Evolutionary conservation across 2,888 invertebrate genomes (phyloP), one percentile per base, ranked within the genome.

Genomic region (Tholera decimalis): DNA sequence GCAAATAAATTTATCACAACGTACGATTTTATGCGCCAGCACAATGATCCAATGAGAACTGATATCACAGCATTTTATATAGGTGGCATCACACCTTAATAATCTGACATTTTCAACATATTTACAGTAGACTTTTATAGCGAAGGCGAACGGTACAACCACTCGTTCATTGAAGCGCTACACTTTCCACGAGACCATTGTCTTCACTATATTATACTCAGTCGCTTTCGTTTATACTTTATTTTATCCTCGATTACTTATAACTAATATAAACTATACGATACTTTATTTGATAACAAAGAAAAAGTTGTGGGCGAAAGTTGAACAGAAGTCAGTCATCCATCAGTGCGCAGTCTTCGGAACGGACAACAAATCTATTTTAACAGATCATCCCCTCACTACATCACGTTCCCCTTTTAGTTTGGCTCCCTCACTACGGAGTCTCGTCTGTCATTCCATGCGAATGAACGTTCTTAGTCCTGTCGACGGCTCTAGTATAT

Each of bases 31-130:
- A 72, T 83, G 76, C 78, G 73, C 77, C 79, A 80, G 80, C 80
- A 83, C 80, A 81, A 80, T 85, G 85, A 87, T 87, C 89, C 89
- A 91, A 91, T 88, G 85, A 90, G 89, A 93, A 93, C 93, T 92
- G 92, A 93, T 95, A 95, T 95, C 95, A 95, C 95, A 95, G 95
- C 93, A 92, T 92, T 94, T 93, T 91, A 88, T 91, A 91, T 89
- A 88, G 88, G 88, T 91, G 90, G 79, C 83, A 85, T 82, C 84
- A 84, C 88, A 89, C 88, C 90, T 80, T 87, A 83, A 84, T 84
- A 85, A 85, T 86, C 86, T 89, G 85, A 88, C 85, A 85, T 77
- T 75, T 63, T 80, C 66, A 75, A 82, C 75, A 77, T 88, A 89
- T 86, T 82, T 87, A 89, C 88, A 89, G 72, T 83, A 83, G 57